Evolutionary conservation across 1,140 invertebrate species (phyloP).

Genomic region (Holcopasites calliopsidis): DNA sequence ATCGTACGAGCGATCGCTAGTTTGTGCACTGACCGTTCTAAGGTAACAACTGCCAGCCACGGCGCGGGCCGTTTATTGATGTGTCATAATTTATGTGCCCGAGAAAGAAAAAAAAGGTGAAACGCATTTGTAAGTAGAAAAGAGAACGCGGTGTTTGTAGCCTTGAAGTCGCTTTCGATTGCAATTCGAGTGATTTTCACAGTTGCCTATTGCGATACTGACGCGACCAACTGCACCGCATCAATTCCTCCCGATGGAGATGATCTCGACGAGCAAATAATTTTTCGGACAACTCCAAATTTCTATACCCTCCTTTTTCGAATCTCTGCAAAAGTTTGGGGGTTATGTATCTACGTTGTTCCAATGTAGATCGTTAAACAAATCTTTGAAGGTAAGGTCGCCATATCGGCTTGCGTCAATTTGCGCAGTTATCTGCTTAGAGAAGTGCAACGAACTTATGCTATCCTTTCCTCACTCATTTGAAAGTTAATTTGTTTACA

Average conservation of each 20-base stretch:
- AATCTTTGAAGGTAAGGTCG: slow-evolving; percentile 10
- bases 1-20: too few species aligned
- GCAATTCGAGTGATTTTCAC: background rate
- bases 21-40: too few species aligned
- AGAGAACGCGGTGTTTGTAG: slow-evolving; percentile 4
- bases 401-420: slow-evolving; percentile 27
- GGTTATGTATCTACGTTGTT: background rate
- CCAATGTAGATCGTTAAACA: background rate
- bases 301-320: background rate
- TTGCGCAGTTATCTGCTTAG: slow-evolving; percentile 11
- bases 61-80: too few species aligned
- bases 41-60: too few species aligned
- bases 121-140: background rate
- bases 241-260: background rate
- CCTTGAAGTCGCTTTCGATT: slow-evolving; percentile 35
- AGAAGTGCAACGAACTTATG: background rate
- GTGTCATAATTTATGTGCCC: background rate
- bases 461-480: background rate
- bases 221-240: too few species aligned
- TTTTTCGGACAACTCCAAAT: background rate
- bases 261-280: background rate
- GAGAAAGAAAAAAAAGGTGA: background rate
- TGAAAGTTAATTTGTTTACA: background rate
- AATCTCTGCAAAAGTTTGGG: background rate
- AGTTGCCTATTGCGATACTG: slow-evolving; percentile 13